These are phyloP conservation scores for Sitta carolinensis DNA, from an alignment of 2,797 vertebrate genomes.

Conservation along the genomic window DNA sequence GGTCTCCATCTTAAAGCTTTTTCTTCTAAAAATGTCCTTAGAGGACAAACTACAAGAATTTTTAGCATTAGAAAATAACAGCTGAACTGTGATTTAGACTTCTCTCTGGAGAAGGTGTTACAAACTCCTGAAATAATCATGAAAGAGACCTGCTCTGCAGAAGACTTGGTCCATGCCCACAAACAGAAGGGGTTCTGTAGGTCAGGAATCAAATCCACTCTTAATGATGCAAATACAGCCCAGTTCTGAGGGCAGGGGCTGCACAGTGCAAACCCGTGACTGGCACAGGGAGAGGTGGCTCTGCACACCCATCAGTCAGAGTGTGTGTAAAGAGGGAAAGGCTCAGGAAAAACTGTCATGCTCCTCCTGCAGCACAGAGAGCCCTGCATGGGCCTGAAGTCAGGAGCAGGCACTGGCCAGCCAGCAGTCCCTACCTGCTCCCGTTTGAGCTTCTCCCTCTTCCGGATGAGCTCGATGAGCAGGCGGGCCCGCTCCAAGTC, in stretches of 20 bases:
- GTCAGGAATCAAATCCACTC: background rate
- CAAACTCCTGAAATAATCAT: background rate
- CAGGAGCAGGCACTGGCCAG: background rate
- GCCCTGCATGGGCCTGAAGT: background rate
- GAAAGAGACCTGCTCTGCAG: background rate
- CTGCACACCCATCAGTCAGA: background rate
- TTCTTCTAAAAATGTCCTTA: background rate
- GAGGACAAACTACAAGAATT: background rate
- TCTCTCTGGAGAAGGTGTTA: background rate
- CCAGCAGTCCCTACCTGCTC: constrained; percentile 81
- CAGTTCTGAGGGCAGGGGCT: background rate
- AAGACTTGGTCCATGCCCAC: background rate
- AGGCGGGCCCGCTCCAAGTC: constrained; percentile 94
- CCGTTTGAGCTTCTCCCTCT: constrained; percentile 88
- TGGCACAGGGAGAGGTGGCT: background rate
- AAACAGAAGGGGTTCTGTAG: background rate
- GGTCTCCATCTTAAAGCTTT: background rate
- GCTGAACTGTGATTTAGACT: background rate
- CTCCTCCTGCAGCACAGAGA: background rate
- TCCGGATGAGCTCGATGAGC: constrained; percentile 93
- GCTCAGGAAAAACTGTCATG: background rate
- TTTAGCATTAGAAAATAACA: background rate
- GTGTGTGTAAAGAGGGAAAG: background rate
- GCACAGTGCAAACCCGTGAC: background rate
- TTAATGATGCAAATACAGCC: background rate